phyloP scores from a whole-genome alignment of 2,888 invertebrate species.

The Scaptomyza reducta region DNA sequence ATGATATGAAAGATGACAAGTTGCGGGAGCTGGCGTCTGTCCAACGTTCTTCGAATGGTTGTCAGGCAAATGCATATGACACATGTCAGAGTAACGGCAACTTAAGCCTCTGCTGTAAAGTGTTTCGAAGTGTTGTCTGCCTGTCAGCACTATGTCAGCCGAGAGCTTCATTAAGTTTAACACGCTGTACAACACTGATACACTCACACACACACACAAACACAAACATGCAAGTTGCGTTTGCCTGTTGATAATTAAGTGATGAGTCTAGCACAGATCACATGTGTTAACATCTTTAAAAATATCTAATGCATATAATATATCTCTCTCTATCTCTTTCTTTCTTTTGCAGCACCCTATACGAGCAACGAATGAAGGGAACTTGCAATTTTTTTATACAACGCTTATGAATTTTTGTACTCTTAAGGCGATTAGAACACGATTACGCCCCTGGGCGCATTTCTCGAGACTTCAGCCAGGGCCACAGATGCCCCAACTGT shows the following conservation, averaged over 20 bases:
- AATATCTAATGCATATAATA: constrained; percentile 4
- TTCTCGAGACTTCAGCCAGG: constrained; percentile 55
- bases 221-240: constrained; percentile 36
- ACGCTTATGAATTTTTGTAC: constrained; percentile 61
- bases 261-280: constrained; percentile 43
- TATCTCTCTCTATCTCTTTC: background rate
- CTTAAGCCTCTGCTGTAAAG: constrained; percentile 38
- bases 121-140: constrained; percentile 27
- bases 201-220: background rate
- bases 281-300: constrained; percentile 28
- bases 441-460: constrained; percentile 36
- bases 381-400: constrained; percentile 63
- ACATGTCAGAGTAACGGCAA: constrained; percentile 59
- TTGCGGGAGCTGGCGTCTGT: constrained; percentile 31
- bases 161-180: constrained; percentile 65
- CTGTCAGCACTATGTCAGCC: constrained; percentile 30
- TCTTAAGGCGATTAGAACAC: constrained; percentile 39
- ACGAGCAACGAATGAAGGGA: constrained; percentile 72
- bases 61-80: constrained; percentile 73
- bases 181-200: constrained; percentile 29
- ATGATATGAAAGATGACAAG: constrained; percentile 23
- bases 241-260: constrained; percentile 66
- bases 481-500: constrained; percentile 57
- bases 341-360: constrained; percentile 48
- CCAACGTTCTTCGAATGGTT: constrained; percentile 39